Percentiles rank a stretch among this genome's conserved stretches.
Conservation (phyloP, 2,113 vertebrate genomes). For the Tenrec ecaudatus region DNA sequence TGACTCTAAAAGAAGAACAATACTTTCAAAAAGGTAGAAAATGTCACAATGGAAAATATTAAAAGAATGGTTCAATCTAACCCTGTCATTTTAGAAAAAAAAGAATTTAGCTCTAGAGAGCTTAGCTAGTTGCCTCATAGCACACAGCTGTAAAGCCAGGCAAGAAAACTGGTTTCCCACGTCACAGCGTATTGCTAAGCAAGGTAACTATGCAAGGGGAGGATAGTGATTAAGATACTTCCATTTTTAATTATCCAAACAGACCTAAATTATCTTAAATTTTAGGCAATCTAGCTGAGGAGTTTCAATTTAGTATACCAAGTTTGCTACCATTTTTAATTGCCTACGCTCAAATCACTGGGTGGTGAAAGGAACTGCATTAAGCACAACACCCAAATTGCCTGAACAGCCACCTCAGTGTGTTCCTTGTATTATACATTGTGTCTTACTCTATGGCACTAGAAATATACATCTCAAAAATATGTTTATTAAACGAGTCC, state of each 20-base stretch:
- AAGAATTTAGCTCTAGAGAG: too few relatives aligned
- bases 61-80: too few relatives aligned
- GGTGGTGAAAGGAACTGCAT: neutral
- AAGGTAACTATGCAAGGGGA: too few relatives aligned
- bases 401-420: neutral
- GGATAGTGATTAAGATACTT: neutral
- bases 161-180: slow-evolving; percentile 1
- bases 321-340: slow-evolving; percentile 56
- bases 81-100: too few relatives aligned
- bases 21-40: too few relatives aligned
- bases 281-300: neutral
- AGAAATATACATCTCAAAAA: slow-evolving; percentile 34
- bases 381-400: neutral
- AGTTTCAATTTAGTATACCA: slow-evolving; percentile 22
- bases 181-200: neutral
- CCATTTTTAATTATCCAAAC: slow-evolving; percentile 2
- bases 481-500: slow-evolving; percentile 8
- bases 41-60: too few relatives aligned
- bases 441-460: neutral
- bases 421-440: neutral
- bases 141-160: neutral
- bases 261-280: neutral
- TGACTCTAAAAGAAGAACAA: too few relatives aligned
- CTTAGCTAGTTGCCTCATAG: too few relatives aligned
- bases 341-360: slow-evolving; percentile 1